A percentile compares a stretch with the other conserved stretches of the same genome.
Conservation (phyloP, 2,113 vertebrate species). For the Cygnus atratus region DNA sequence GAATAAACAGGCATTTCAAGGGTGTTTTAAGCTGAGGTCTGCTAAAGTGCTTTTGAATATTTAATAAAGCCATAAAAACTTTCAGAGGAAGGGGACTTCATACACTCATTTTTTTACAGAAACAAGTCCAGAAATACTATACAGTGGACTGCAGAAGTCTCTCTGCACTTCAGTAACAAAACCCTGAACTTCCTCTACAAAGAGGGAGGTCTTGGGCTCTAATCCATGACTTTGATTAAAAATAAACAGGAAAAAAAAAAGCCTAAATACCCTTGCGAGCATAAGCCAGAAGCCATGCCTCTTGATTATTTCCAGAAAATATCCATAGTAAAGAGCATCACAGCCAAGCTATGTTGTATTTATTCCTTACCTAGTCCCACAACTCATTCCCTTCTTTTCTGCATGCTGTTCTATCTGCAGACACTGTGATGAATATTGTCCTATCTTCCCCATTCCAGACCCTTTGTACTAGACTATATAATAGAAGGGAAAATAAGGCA, state of each 20-base stretch:
- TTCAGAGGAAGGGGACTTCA: neutral
- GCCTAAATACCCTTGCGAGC: neutral
- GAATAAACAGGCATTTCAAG: neutral
- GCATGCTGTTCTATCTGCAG: neutral
- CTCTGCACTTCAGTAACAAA: neutral
- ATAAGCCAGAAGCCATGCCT: neutral
- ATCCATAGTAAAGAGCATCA: neutral
- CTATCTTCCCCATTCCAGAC: neutral
- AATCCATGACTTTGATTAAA: neutral
- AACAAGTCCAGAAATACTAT: neutral
- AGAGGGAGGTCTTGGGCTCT: neutral
- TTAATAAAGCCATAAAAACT: neutral
- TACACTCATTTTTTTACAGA: neutral
- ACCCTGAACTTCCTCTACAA: accelerated
- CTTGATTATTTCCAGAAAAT: neutral
- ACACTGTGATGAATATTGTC: neutral
- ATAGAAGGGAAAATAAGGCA: neutral
- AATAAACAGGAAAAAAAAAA: neutral
- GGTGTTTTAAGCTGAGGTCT: neutral
- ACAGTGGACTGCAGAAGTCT: neutral
- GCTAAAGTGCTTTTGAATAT: neutral
- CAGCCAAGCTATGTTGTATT: neutral
- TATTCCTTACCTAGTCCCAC: neutral
- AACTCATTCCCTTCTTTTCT: neutral
- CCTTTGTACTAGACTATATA: neutral